Conservation (phyloP, 1,140 invertebrate genomes). For the Diorhabda elongata region DNA sequence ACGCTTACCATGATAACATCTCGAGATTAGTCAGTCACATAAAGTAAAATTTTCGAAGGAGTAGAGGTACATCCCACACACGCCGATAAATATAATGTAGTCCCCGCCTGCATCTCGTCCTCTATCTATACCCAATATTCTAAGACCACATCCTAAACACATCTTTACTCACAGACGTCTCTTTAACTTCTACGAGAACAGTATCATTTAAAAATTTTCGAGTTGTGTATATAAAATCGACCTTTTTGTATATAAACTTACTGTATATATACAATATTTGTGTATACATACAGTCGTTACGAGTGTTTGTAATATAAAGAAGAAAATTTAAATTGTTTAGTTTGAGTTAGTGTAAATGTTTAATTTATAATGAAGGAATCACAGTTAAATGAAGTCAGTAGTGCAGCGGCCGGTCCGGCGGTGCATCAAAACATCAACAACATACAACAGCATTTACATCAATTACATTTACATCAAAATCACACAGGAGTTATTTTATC, state of each 20-base stretch:
- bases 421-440: constrained; percentile 38
- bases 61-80: constrained; percentile 13
- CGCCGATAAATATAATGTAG: background rate
- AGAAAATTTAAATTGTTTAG: constrained; percentile 41
- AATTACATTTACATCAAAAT: constrained; percentile 39
- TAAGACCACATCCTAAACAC: constrained; percentile 9
- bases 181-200: constrained; percentile 15
- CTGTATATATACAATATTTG: constrained; percentile 47
- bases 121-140: background rate
- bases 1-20: too few relatives aligned
- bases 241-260: constrained; percentile 45
- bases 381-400: constrained; percentile 41
- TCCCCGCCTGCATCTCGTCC: constrained; percentile 11
- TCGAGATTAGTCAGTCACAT: constrained; percentile 14
- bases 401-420: constrained; percentile 29
- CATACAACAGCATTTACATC: constrained; percentile 42
- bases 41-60: background rate
- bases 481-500: constrained; percentile 40
- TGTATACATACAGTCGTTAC: constrained; percentile 40
- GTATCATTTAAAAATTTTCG: constrained; percentile 39
- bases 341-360: constrained; percentile 44
- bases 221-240: constrained; percentile 43
- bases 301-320: constrained; percentile 43
- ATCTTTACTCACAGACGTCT: constrained; percentile 3
- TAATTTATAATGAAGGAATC: constrained; percentile 47